These are phyloP conservation scores for Eremobia ochroleuca DNA, from an alignment of 2,888 invertebrate species.

Conservation along the genomic window DNA sequence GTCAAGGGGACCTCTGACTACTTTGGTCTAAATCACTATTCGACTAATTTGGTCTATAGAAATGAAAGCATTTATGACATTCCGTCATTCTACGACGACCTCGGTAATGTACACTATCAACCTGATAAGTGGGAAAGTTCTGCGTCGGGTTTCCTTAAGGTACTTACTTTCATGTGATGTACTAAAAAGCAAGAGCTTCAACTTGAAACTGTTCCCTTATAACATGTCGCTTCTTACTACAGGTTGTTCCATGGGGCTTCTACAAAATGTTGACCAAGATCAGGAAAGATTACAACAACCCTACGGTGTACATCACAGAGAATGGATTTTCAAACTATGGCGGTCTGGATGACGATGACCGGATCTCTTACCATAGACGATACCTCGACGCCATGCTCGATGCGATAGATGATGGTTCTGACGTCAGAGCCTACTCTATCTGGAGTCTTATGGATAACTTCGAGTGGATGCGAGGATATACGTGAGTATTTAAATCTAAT, in stretches of 20 bases:
- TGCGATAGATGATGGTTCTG: constrained; percentile 82
- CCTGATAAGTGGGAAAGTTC: constrained; percentile 43
- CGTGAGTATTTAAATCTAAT: constrained; percentile 73
- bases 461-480: constrained; percentile 90
- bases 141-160: constrained; percentile 43
- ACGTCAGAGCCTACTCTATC: constrained; percentile 87
- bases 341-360: constrained; percentile 82
- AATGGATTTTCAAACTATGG: constrained; percentile 83
- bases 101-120: constrained; percentile 59
- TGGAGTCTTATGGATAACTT: constrained; percentile 92
- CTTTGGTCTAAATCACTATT: constrained; percentile 94
- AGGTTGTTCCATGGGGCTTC: constrained; percentile 90
- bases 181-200: background rate
- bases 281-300: constrained; percentile 86
- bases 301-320: constrained; percentile 90
- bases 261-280: constrained; percentile 88
- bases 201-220: background rate
- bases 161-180: constrained; percentile 35
- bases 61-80: constrained; percentile 68
- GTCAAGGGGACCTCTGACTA: constrained; percentile 92
- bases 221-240: constrained; percentile 61
- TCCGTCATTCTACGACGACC: constrained; percentile 73
- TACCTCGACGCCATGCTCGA: constrained; percentile 82
- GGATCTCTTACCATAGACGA: constrained; percentile 79
- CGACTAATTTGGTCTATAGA: constrained; percentile 84